Base-by-base conservation (phyloP, 2,113 vertebrate genomes). In the Megaceryle maxima region DNA sequence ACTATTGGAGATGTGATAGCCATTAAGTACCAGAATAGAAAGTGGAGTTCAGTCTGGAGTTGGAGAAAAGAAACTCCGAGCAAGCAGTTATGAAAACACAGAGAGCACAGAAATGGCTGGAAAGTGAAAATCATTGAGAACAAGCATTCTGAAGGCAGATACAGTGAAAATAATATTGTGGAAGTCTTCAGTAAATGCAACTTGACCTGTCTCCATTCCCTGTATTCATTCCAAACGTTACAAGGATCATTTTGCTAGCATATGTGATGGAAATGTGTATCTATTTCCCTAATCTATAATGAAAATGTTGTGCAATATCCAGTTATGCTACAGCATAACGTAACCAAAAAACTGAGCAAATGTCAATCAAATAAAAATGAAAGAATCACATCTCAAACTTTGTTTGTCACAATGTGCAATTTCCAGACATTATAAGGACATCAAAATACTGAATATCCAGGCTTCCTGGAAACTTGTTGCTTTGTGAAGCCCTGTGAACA, bases 201-300 rank as follows among this genome's bases (percentile, higher is more conserved):
- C 24, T 59, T 25, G 17, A 72, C 51, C 16, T 35, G 37, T 7
- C 13, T 3, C 26, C 8, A 33, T 25, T 22, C 22, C 16, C 13
- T 41, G 16, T 57, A 46, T 39, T 64, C 24, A 62, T 26, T 29
- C 24, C 35, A 51, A 69, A 39, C 8, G 7, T 19, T 35, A 37
- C 28, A 56, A 62, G 22, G 21, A 66, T 46, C 5, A 0, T 46
- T 78, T 66, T 24, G 29, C n/a, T 60, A 59, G 51, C 16, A 55
- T 10, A 29, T 60, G 21, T 0, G 0, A 37, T 44, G 3, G 15
- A 37, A 79, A 51, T 28, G 4, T 16, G 2, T 31, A 83, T 33
- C 16, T 72, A 62, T 78, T 35, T 66, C 28, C 28, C 12, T 35
- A 53, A 66, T 53, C 53, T 46, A 53, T 44, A 72, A 59, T 24